Evolutionary conservation across 2,797 vertebrate genomes (phyloP), one percentile per base, ranked within the genome.

Genomic region (Pseudochromis fuscus): DNA sequence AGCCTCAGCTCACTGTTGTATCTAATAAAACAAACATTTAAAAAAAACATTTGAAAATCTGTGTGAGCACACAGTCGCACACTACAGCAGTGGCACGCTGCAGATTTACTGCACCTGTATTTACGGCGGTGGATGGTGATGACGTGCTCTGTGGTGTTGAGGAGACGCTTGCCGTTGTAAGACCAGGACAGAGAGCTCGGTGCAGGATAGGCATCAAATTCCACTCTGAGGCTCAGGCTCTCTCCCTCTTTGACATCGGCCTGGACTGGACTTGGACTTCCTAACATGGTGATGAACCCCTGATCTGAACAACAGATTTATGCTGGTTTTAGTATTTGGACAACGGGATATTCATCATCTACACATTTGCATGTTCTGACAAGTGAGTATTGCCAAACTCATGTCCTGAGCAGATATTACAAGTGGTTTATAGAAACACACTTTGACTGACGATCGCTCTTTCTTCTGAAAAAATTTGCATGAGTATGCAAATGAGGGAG

Each of bases 101-200:
- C 7, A 10, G 52, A 45, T 6, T 11, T 1, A 3, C 19, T 11
- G 27, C 93, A 99, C 97, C 97, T 97, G 94, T 98, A 96, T 63
- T 95, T 94, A 57, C 83, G 86, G n/a, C 86, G 94, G 72, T 94
- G 94, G 45, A 94, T 78, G 10, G 93, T 95, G 85, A 97, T 96
- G 13, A 96, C 94, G 7, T 96, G 96, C 48, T 98, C 96, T 0
- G 96, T 96, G 8, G 96, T 98, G 89, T 97, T 98, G 62, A 95
- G 91, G 21, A 97, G 88, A 8, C 79, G 94, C 76, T 94, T 94
- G 0, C 94, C 94, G 58, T 96, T 95, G 68, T 95, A 96, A 11
- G 92, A 92, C 98, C 98, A 99, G 73, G 86, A 88, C 62, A 93
- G 87, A 16, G 92, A 85, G 25, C 78, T 89, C 0, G 95, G 97